A percentile compares a stretch with the other conserved stretches of the same genome.
These are phyloP conservation scores for Lasioglossum calceatum DNA, from an alignment of 2,888 invertebrate species.

Conservation along the genomic window DNA sequence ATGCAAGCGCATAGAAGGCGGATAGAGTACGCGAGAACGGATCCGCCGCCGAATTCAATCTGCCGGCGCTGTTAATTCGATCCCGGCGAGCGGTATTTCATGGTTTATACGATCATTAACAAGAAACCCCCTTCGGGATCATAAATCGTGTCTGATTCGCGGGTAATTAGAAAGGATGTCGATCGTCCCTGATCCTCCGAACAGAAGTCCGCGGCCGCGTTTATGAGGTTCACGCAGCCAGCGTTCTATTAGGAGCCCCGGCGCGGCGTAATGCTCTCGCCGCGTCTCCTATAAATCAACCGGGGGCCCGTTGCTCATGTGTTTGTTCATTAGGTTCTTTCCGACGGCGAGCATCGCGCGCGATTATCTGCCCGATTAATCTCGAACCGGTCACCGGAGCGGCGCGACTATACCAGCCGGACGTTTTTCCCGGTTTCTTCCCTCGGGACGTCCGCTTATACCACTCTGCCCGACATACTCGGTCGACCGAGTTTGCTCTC, in stretches of 20 bases:
- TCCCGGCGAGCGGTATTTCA: background rate
- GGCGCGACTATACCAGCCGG: background rate
- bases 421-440: conserved; percentile 25
- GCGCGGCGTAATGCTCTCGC: conserved; percentile 35
- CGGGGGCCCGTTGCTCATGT: conserved; percentile 54
- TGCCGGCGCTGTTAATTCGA: background rate
- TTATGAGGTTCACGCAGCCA: conserved; percentile 36
- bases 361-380: conserved; percentile 72
- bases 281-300: conserved; percentile 69
- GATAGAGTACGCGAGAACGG: background rate
- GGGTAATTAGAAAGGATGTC: conserved; percentile 36
- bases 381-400: conserved; percentile 58
- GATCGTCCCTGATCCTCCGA: conserved; percentile 13
- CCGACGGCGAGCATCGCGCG: conserved; percentile 61
- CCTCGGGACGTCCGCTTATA: conserved; percentile 34
- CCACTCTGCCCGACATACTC: conserved; percentile 17
- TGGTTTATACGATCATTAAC: conserved; percentile 1
- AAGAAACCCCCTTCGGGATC: background rate
- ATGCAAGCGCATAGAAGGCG: background rate
- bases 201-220: conserved; percentile 16
- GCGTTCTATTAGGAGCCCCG: conserved; percentile 40
- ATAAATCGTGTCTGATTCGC: conserved; percentile 4
- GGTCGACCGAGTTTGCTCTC: conserved; percentile 13
- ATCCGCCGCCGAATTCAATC: conserved; percentile 2
- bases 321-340: conserved; percentile 71